phyloP scores from a whole-genome alignment of 2,888 invertebrate species.

The Zygaena filipendulae region DNA sequence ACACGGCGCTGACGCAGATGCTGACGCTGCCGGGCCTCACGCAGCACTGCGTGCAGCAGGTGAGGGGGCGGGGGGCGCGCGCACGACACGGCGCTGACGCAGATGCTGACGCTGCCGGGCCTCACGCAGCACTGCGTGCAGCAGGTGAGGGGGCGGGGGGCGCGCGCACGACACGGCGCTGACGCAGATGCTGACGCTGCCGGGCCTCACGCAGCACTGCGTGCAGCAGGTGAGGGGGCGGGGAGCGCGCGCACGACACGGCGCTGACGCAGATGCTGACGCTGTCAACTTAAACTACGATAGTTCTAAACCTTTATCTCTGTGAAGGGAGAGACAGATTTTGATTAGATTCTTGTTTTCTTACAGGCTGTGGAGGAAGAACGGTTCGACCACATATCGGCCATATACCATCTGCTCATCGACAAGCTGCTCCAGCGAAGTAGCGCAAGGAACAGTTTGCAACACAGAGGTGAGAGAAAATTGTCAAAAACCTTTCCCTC shows the following conservation, averaged over 20 bases:
- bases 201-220: conserved; percentile 78
- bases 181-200: conserved; percentile 84
- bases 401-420: conserved; percentile 90
- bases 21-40: conserved; percentile 81
- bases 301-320: no score
- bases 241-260: conserved; percentile 49
- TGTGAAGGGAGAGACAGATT: no score
- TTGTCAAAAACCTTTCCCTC: no score
- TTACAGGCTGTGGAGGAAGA: conserved; percentile 82
- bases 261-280: conserved; percentile 86
- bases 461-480: conserved; percentile 17
- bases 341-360: no score
- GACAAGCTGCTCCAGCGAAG: conserved; percentile 77
- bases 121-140: conserved; percentile 78
- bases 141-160: conserved; percentile 38
- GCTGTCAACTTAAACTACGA: no score
- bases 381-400: conserved; percentile 92
- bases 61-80: conserved; percentile 18
- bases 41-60: conserved; percentile 75
- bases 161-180: conserved; percentile 71
- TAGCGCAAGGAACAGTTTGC: conserved; percentile 30
- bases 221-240: conserved; percentile 74
- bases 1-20: conserved; percentile 85
- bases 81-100: conserved; percentile 77
- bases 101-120: conserved; percentile 84